phyloP scores from a whole-genome alignment of 2,888 invertebrate genomes.

The Pachymerium ferrugineum region DNA sequence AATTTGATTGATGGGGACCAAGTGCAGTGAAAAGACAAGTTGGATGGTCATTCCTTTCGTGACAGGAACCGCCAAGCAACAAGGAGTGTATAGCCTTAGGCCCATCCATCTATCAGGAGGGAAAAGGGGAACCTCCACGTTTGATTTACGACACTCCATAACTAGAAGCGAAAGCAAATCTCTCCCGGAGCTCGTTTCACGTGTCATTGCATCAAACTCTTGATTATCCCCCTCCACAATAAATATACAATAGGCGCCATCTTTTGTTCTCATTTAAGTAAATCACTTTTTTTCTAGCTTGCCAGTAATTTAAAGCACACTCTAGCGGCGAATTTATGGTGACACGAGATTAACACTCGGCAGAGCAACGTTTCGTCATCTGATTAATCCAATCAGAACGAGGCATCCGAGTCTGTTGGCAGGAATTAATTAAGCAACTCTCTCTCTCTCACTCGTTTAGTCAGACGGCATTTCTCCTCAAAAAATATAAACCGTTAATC shows the following conservation, averaged over 20 bases:
- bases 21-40: too few species aligned
- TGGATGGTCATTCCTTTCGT: not conserved
- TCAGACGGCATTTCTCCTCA: too few species aligned
- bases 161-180: not conserved
- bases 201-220: slow-evolving; percentile 17
- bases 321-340: slow-evolving; percentile 20
- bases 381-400: slow-evolving; percentile 9
- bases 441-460: not conserved
- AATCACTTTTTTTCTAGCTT: not conserved
- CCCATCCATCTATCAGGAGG: not conserved
- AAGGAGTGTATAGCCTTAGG: not conserved
- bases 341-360: slow-evolving; percentile 20
- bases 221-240: slow-evolving; percentile 10
- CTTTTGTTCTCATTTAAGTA: not conserved
- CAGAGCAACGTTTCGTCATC: not conserved
- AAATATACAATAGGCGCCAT: too few species aligned
- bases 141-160: slow-evolving; percentile 17
- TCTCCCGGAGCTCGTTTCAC: slow-evolving; percentile 2
- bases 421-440: not conserved
- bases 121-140: not conserved
- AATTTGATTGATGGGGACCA: too few species aligned
- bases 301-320: slow-evolving; percentile 19
- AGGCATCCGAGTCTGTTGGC: slow-evolving; percentile 6
- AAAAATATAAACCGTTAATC: too few species aligned
- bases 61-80: not conserved